Evolutionary conservation across 2,888 invertebrate genomes (phyloP).

Genomic region (Ecliptopera silaceata): DNA sequence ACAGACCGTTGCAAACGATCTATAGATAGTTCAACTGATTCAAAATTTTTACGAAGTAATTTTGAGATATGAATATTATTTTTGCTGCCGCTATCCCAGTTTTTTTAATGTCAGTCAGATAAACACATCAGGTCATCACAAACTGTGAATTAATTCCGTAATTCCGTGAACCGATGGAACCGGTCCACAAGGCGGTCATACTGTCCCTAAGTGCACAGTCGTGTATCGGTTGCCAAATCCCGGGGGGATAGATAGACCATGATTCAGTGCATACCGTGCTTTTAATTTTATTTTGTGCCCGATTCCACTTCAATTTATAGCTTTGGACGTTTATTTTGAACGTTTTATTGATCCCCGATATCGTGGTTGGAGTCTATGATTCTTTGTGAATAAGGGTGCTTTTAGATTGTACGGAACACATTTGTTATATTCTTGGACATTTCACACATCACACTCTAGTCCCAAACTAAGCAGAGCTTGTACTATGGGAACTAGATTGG

Average conservation of each 20-base stretch:
- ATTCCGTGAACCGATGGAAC: constrained; percentile 6
- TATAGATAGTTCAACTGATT: too few relatives aligned
- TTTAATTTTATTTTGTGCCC: constrained; percentile 72
- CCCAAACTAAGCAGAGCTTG: too few relatives aligned
- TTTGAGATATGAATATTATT: too few relatives aligned
- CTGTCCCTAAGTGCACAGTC: constrained; percentile 75
- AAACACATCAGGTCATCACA: neutral
- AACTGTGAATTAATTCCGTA: constrained; percentile 7
- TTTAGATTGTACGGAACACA: too few relatives aligned
- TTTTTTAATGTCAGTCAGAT: too few relatives aligned
- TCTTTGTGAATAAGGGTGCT: neutral
- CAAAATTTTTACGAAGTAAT: too few relatives aligned
- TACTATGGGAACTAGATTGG: too few relatives aligned
- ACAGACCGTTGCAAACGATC: too few relatives aligned
- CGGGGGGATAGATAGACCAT: constrained; percentile 57
- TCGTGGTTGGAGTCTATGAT: constrained; percentile 20
- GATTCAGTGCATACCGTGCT: constrained; percentile 67
- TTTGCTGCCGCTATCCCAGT: too few relatives aligned
- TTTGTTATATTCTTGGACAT: too few relatives aligned
- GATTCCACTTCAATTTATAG: constrained; percentile 62
- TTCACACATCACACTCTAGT: too few relatives aligned
- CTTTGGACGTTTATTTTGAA: constrained; percentile 58
- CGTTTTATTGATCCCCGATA: constrained; percentile 40
- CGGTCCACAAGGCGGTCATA: constrained; percentile 37
- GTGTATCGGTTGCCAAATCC: constrained; percentile 80